A percentile compares a stretch with the other conserved stretches of the same genome.
These are phyloP conservation scores for Achlya flavicornis DNA, from an alignment of 2,888 invertebrate genomes.

Conservation along the genomic window DNA sequence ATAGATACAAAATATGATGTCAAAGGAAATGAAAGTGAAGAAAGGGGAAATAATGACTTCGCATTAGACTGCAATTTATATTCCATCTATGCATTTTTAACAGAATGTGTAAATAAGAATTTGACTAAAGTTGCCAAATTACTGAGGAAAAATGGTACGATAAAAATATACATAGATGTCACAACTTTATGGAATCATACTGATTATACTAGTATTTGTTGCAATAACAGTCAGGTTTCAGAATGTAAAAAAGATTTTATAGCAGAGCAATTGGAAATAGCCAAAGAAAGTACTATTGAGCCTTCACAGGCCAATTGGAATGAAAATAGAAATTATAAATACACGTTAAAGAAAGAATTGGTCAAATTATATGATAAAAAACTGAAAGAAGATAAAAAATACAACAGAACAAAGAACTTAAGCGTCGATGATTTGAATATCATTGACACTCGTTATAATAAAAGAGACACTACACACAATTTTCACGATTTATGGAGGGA, in stretches of 20 bases:
- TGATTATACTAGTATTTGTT: slow-evolving; percentile 55
- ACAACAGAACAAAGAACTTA: not conserved
- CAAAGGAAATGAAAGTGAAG: slow-evolving; percentile 30
- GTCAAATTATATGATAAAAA: slow-evolving; percentile 48
- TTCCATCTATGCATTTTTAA: slow-evolving; percentile 61
- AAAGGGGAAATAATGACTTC: slow-evolving; percentile 20
- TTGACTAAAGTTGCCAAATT: slow-evolving; percentile 58
- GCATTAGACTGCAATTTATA: slow-evolving; percentile 53
- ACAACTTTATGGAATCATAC: slow-evolving; percentile 38
- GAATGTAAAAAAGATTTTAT: slow-evolving; percentile 32
- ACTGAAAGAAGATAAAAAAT: slow-evolving; percentile 19
- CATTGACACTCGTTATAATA: not conserved
- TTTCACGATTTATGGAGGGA: not conserved
- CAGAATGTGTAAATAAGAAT: slow-evolving; percentile 51
- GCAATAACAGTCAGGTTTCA: slow-evolving; percentile 33
- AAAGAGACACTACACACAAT: not conserved
- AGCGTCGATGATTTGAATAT: not conserved
- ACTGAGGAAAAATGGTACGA: slow-evolving; percentile 48
- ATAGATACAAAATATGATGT: slow-evolving; percentile 51
- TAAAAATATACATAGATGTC: slow-evolving; percentile 67
- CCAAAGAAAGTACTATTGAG: slow-evolving; percentile 13
- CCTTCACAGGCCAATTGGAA: not conserved
- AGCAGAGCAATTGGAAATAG: slow-evolving; percentile 15
- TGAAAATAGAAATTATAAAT: slow-evolving; percentile 32
- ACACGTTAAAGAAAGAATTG: slow-evolving; percentile 51